Conservation (phyloP, 2,888 invertebrate genomes). For the Blastobasis lacticolella region DNA sequence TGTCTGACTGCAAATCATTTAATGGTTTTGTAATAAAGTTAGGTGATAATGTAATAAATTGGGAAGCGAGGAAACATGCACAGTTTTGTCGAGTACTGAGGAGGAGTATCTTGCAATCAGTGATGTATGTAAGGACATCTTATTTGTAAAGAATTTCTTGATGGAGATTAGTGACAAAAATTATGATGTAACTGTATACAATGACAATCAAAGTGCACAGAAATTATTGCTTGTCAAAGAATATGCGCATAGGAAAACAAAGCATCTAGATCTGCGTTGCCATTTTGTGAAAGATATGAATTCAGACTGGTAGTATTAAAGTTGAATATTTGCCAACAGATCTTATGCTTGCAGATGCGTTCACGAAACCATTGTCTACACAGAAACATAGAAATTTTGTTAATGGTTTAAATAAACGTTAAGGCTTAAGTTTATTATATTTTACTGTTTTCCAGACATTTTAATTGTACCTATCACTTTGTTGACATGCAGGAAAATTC, state of each 20-base stretch:
- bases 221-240: slow-evolving; percentile 6
- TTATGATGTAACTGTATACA: background rate
- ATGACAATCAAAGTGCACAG: slow-evolving; percentile 10
- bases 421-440: too few relatives aligned
- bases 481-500: too few relatives aligned
- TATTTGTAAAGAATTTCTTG: slow-evolving; percentile 7
- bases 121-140: slow-evolving; percentile 9
- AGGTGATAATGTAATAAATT: slow-evolving; percentile 7
- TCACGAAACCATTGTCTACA: background rate
- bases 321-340: background rate
- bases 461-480: too few relatives aligned
- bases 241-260: slow-evolving; percentile 8
- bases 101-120: slow-evolving; percentile 8
- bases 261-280: slow-evolving; percentile 7
- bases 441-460: too few relatives aligned
- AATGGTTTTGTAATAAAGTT: slow-evolving; percentile 7
- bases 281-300: slow-evolving; percentile 1
- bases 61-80: slow-evolving; percentile 11
- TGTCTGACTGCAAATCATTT: slow-evolving; percentile 7
- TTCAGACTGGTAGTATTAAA: background rate
- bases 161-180: slow-evolving; percentile 3
- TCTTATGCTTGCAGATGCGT: background rate
- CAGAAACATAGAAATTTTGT: background rate
- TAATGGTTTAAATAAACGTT: background rate
- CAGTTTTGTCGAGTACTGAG: slow-evolving; percentile 8